Conservation (phyloP, 2,113 vertebrate genomes). For the Clupea harengus region DNA sequence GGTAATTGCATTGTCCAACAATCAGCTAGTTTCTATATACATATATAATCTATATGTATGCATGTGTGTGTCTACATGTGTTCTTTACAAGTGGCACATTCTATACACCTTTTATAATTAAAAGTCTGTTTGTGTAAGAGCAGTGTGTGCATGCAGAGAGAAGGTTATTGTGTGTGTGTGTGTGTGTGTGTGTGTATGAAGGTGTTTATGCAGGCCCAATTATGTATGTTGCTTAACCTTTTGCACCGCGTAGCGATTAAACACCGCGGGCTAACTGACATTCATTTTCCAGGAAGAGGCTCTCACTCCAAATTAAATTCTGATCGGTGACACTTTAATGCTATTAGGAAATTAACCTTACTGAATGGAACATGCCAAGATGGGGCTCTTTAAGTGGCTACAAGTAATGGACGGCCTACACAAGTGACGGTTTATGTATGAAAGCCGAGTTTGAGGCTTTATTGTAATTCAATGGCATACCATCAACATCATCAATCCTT, state of each 20-base stretch:
- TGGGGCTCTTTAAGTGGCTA: background rate
- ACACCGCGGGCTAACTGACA: background rate
- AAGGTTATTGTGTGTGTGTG: background rate
- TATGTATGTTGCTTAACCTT: conserved; percentile 39
- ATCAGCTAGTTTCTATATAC: background rate
- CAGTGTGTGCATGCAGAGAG: conserved; percentile 26
- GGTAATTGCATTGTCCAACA: background rate
- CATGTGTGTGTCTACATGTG: background rate
- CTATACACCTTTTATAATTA: background rate
- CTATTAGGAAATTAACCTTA: conserved; percentile 41
- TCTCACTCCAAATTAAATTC: conserved; percentile 42
- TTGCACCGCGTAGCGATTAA: background rate
- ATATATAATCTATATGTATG: background rate
- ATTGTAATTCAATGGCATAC: background rate
- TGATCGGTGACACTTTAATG: conserved; percentile 39
- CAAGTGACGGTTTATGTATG: background rate
- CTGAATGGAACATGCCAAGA: conserved; percentile 5
- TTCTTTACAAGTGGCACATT: background rate
- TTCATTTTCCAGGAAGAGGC: conserved; percentile 24
- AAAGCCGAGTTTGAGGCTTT: background rate
- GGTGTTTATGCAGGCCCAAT: conserved; percentile 18
- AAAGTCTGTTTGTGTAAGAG: background rate
- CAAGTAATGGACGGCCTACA: background rate
- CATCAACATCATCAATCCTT: background rate
- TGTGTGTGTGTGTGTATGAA: background rate